phyloP scores from a whole-genome alignment of 2,113 vertebrate species.

The Lates calcarifer region DNA sequence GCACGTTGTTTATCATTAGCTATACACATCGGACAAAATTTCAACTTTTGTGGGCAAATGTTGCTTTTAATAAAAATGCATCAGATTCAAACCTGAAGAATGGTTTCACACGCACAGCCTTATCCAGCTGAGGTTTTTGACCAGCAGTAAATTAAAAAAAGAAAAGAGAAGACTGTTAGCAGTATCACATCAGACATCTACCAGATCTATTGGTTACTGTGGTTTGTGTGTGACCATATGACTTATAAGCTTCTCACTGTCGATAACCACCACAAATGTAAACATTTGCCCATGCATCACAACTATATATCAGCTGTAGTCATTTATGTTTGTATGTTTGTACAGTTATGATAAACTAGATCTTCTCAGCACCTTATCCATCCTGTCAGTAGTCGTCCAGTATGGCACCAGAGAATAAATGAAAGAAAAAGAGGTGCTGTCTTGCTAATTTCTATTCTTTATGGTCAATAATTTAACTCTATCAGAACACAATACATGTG shows the following conservation, averaged over 20 bases:
- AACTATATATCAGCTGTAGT: not conserved
- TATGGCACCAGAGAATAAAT: slow-evolving; percentile 20
- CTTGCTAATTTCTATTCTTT: not conserved
- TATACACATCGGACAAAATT: not conserved
- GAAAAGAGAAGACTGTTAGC: not conserved
- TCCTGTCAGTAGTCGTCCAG: not conserved
- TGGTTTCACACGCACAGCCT: not conserved
- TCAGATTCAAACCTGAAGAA: not conserved
- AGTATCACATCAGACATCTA: not conserved
- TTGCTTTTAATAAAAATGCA: not conserved
- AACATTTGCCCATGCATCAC: not conserved
- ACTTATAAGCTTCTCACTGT: not conserved
- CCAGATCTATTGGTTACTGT: not conserved
- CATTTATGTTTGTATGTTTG: not conserved
- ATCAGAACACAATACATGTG: too few species aligned
- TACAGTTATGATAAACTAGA: slow-evolving; percentile 5
- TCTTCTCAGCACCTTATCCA: not conserved
- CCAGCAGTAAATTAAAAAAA: not conserved
- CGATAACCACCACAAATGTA: not conserved
- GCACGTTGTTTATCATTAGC: not conserved
- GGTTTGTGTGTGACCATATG: not conserved
- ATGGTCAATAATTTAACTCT: not conserved
- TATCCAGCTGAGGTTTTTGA: not conserved
- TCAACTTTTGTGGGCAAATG: not conserved
- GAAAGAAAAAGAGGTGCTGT: slow-evolving; percentile 10